These are phyloP conservation scores for Azemiops feae DNA, from an alignment of 2,113 vertebrate genomes.

Conservation along the genomic window DNA sequence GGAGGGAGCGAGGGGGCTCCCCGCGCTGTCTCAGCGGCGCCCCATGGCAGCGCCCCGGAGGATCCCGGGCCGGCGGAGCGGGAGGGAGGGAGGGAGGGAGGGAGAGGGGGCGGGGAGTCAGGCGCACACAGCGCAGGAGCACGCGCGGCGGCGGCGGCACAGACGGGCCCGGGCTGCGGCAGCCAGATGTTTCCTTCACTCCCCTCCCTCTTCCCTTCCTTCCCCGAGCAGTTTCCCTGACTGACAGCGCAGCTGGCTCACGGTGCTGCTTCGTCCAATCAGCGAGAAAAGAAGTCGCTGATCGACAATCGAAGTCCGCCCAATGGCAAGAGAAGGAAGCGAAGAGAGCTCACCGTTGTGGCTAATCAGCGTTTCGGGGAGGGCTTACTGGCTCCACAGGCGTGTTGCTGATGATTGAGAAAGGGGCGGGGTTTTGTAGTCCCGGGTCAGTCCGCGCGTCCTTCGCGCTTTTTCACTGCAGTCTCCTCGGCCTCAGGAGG, in stretches of 20 bases:
- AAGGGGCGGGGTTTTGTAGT: background rate
- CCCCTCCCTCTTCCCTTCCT: conserved; percentile 30
- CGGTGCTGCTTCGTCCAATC: conserved; percentile 28
- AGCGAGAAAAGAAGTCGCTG: background rate
- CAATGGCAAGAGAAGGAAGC: conserved; percentile 11
- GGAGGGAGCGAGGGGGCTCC: conserved; percentile 58
- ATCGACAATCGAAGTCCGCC: conserved; percentile 4
- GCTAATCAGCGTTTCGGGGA: conserved; percentile 18
- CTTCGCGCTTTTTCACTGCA: background rate
- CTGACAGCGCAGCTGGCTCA: conserved; percentile 44
- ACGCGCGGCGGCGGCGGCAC: conserved; percentile 45
- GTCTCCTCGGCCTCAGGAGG: background rate
- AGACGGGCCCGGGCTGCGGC: conserved; percentile 64
- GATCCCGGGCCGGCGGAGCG: conserved; percentile 46
- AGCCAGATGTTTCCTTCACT: conserved; percentile 66
- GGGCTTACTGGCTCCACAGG: conserved; percentile 14
- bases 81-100: conserved; percentile 10
- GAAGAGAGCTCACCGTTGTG: background rate
- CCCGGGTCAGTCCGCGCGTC: conserved; percentile 20
- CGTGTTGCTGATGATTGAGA: background rate
- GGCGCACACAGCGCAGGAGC: conserved; percentile 66
- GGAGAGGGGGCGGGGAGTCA: conserved; percentile 35
- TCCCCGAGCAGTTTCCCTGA: conserved; percentile 30
- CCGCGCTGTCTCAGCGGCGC: conserved; percentile 57
- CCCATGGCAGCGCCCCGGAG: conserved; percentile 64